phyloP scores from a whole-genome alignment of 2,888 invertebrate species.

The Rhimphoctona megacephalus region DNA sequence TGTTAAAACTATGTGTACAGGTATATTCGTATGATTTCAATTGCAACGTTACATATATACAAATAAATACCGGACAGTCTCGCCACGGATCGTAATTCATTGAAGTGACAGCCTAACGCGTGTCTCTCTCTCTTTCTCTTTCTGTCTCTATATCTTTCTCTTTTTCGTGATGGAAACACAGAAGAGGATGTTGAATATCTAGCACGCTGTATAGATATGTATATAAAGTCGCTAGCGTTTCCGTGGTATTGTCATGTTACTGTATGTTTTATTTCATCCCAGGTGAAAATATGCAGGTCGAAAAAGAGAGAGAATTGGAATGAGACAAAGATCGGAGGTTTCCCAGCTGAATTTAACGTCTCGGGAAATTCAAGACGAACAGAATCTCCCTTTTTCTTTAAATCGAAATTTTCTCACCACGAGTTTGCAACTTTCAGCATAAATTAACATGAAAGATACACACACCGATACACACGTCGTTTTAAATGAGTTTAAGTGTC shows the following conservation, averaged over 20 bases:
- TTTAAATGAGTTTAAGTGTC: not conserved
- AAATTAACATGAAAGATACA: not conserved
- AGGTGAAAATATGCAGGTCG: constrained; percentile 74
- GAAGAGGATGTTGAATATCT: constrained; percentile 68
- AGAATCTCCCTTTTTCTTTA: constrained; percentile 40
- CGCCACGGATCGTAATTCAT: constrained; percentile 58
- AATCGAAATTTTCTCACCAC: constrained; percentile 49
- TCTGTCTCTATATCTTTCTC: constrained; percentile 31
- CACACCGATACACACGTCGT: not conserved
- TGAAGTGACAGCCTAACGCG: constrained; percentile 66
- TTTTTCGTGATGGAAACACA: constrained; percentile 49
- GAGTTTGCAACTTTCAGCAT: constrained; percentile 40
- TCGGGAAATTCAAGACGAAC: constrained; percentile 43
- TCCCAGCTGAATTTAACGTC: constrained; percentile 13
- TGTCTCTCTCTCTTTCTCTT: constrained; percentile 36
- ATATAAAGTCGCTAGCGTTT: constrained; percentile 77
- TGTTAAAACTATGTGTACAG: constrained; percentile 51
- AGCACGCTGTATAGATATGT: constrained; percentile 55
- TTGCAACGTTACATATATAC: constrained; percentile 27
- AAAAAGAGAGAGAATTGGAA: constrained; percentile 15
- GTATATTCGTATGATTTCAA: constrained; percentile 31
- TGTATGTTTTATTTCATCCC: constrained; percentile 51
- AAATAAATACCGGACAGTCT: constrained; percentile 33
- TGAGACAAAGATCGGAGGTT: constrained; percentile 50
- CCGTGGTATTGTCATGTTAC: constrained; percentile 79